Base-by-base conservation (phyloP, 53 echinoderm and acorn worm genomes). In the Holothuria scabra region DNA sequence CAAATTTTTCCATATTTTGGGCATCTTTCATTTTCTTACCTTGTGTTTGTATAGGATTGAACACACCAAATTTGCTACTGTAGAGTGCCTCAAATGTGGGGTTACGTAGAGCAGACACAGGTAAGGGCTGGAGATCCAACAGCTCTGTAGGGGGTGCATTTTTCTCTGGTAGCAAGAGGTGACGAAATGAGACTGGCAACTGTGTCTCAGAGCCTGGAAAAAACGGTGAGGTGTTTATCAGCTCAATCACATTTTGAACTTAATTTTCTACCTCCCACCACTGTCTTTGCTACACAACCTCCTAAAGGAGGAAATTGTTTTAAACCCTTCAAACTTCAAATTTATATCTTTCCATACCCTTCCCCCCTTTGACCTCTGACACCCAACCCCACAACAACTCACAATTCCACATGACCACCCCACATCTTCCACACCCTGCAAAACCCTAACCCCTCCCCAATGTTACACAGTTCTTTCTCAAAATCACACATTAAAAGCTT, bases 21-120 rank as follows among this genome's bases (percentile, higher is more conserved):
- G 60, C n/a, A 30, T 64, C 64, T 1, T 64, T 3, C 26, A 64
- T 64, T 19, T 28, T 11, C 58, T 49, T 88, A 96, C 96, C 96
- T 90, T 96, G 96, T 38, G 96, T 99, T 85, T 99, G 99, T 12
- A 99, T 99, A 31, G 99, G 99, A 75, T 94, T 94, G 89, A 99
- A 95, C 59, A 99, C 94, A 46, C 91, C 86, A 88, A 99, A 99
- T 78, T 92, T 97, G 87, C 89, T 94, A 82, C 88, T 92, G 88
- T 99, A 99, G 60, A 99, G 76, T 7, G 91, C 76, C 85, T 99
- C 99, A 87, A 94, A 94, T 28, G 94, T 82, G 2, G 91, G 82
- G 86, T 99, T 94, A 63, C 99, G 85, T 16, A 99, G 80, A 44
- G 99, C 94, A 11, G 99, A 94, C 35, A 94, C 94, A n/a, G 99